Evolutionary conservation across 2,113 vertebrate genomes (phyloP).

Genomic region (Rhodinocichla rosea): DNA sequence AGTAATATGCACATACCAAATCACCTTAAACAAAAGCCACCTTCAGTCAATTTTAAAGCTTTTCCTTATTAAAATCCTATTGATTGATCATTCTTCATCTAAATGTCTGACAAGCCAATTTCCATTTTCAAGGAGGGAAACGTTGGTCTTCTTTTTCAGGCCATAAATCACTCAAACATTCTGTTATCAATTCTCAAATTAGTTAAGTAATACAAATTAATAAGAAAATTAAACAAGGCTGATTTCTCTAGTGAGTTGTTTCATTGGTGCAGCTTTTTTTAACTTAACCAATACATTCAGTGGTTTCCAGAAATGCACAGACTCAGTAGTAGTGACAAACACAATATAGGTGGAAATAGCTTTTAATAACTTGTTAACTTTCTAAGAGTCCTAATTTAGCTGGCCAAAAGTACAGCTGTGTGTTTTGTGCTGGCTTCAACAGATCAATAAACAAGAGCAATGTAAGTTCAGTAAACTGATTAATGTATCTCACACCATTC

Average conservation of each 20-base stretch:
- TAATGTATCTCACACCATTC: neutral
- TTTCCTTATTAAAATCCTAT: constrained; percentile 62
- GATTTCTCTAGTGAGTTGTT: neutral
- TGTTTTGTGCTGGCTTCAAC: neutral
- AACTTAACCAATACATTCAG: neutral
- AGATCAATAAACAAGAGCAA: neutral
- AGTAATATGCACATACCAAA: constrained; percentile 59
- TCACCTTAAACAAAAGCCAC: constrained; percentile 61
- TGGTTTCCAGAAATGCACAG: neutral
- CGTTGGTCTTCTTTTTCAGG: neutral
- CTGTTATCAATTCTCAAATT: constrained; percentile 31
- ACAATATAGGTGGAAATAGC: neutral
- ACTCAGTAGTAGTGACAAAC: neutral
- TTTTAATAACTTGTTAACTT: constrained; percentile 4
- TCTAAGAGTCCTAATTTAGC: neutral
- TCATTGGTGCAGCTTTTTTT: neutral
- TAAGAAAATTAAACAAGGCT: constrained; percentile 27
- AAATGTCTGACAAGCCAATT: constrained; percentile 56
- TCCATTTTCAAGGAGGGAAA: constrained; percentile 49
- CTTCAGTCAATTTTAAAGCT: constrained; percentile 58
- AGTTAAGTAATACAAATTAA: constrained; percentile 43
- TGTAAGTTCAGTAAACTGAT: neutral
- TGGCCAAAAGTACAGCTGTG: neutral
- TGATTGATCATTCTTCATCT: constrained; percentile 64
- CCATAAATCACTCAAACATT: constrained; percentile 49